These are phyloP conservation scores for Orthosia cruda DNA, from an alignment of 2,888 invertebrate genomes.

Conservation along the genomic window DNA sequence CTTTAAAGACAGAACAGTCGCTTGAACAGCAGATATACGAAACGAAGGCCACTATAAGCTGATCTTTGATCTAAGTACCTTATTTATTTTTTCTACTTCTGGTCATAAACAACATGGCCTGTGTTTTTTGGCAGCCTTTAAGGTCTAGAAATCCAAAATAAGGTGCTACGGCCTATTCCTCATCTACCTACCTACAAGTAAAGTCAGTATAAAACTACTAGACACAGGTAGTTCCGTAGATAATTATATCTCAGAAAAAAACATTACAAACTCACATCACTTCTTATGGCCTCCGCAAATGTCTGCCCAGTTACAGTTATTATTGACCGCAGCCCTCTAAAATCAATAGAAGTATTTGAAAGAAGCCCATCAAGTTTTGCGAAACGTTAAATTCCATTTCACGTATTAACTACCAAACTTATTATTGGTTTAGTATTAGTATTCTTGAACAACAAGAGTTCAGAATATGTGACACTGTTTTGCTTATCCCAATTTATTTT, in stretches of 20 bases:
- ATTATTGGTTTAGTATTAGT: not conserved
- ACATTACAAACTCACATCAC: not conserved
- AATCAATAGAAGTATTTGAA: constrained; percentile 6
- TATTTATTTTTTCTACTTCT: not conserved
- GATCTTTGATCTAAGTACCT: not conserved
- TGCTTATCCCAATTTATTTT: not conserved
- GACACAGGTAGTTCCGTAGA: not conserved
- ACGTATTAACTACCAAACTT: not conserved
- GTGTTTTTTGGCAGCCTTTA: not conserved
- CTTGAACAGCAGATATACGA: not conserved
- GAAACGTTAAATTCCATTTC: not conserved
- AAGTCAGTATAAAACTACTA: not conserved
- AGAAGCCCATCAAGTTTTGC: constrained; percentile 31
- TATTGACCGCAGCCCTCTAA: constrained; percentile 2
- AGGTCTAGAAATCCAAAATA: not conserved
- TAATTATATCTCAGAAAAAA: not conserved
- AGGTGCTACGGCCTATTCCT: not conserved
- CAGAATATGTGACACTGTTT: not conserved
- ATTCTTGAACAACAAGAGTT: constrained; percentile 1
- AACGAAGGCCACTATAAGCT: not conserved
- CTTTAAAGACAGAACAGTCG: not conserved
- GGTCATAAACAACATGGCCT: not conserved
- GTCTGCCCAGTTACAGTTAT: not conserved
- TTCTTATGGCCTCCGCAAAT: not conserved
- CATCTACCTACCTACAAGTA: no score